Base-by-base conservation (phyloP, 2,113 vertebrate genomes). In the Circaetus cinerascens region DNA sequence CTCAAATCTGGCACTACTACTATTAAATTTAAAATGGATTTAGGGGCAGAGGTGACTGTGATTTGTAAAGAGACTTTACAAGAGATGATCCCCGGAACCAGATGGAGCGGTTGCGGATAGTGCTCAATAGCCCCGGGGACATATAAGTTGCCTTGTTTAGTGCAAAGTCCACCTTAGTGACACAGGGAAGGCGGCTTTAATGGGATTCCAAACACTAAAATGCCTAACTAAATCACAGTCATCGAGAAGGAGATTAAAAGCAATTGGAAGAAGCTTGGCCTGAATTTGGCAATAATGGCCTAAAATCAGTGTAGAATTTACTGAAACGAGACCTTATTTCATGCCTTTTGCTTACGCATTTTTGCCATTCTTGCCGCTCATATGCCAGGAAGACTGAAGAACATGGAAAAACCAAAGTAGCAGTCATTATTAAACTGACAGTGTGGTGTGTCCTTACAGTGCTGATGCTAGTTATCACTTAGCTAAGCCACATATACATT, bases 11-110 rank as follows among this genome's bases (percentile, higher is more conserved):
- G 66, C 29, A 83, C n/a, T 30, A 36, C 6, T 76, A 53, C 45
- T 86, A 66, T 83, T 83, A 88, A 80, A 76, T 92, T 88, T 67
- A 36, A 94, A 90, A 88, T 29, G 67, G 59, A 83, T 80, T 86
- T 90, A 90, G 88, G 80, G 91, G 87, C 84, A 95, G 80, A 94
- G 85, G 71, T 90, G 74, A 91, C 29, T 30, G 77, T 59, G 57
- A 73, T 83, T 93, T 92, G 77, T 79, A 82, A 94, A 75, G 45
- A 38, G 57, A 69, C 36, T 85, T 91, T 43, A 30, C 57, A 76
- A 69, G 69, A 83, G 71, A 66, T 50, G 88, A 92, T 94, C 57
- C 66, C 23, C 25, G n/a, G 43, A 82, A 87, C 30, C 96, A 96
- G 92, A 93, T 83, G 95, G 94, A 94, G 41, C 2, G 0, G 67